Base-by-base conservation (phyloP, 1,140 invertebrate genomes). In the Tribolium castaneum region DNA sequence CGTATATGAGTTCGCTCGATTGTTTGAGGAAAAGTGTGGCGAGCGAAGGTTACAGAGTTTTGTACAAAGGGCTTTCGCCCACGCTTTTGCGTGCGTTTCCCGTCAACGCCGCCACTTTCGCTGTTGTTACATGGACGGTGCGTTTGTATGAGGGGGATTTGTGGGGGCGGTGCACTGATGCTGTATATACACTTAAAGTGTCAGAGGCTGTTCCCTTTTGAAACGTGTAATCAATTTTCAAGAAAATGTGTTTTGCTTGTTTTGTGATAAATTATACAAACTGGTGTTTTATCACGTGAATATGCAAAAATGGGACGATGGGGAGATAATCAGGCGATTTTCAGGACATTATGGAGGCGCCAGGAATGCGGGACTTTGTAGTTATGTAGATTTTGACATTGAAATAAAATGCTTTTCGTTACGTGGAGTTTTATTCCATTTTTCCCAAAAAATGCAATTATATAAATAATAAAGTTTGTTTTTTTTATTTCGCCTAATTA, bases 81-180 rank as follows among this genome's bases (percentile, higher is more conserved):
- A 94, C 95, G 0, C 85, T 95, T 10, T 85, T 97, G 34, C 89
- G 97, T 50, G 95, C 97, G 0, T 98, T 98, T 87, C 95, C 97
- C 0, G 94, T 94, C n/a, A 98, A 98, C 83, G 97, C 96, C 0
- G 94, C 94, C 1, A 97, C 95, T 34, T 98, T 98, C 84, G 90
- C 93, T 2, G 94, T 95, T 2, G 95, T 98, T 10, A 92, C 92
- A 3, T 96, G 94, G 92, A 91, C 90, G 0, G 87, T 94, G 78
- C 83, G 89, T 73, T 19, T 90, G 2, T 77, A 66, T 76, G 49
- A 73, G 51, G 52, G 49, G 16, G 52, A 80, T 50, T 50, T 49
- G 35, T 75, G 73, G 73, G 56, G 73, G 73, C 73, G 73, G 14
- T 75, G 73, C 22, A 75, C 30, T 6, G 73, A 75, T 75, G 73